Conservation (phyloP, 2,797 vertebrate species). For the Morus bassanus region DNA sequence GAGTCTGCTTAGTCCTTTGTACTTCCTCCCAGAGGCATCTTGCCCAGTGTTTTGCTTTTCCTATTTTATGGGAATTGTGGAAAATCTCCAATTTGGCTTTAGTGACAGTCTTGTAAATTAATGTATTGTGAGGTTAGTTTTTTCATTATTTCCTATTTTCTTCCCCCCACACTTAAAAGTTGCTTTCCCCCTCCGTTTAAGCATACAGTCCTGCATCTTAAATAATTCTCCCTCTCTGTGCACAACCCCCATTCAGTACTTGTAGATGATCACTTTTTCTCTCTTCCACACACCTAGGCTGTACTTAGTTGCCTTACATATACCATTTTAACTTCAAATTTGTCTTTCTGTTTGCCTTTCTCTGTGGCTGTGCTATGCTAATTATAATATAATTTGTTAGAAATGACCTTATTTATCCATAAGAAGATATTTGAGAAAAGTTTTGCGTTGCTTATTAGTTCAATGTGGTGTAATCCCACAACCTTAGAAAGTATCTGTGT, state of each 20-base stretch:
- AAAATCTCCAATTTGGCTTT: neutral
- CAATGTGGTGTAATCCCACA: neutral
- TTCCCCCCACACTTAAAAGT: neutral
- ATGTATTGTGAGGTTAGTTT: neutral
- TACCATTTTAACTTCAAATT: neutral
- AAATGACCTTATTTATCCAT: neutral
- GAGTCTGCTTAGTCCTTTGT: neutral
- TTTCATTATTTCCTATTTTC: neutral
- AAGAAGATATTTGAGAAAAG: neutral
- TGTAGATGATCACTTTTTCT: neutral
- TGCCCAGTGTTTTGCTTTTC: neutral
- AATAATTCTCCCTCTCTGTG: neutral
- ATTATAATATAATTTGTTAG: neutral
- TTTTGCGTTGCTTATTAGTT: neutral
- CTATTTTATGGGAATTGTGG: neutral
- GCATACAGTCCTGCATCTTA: neutral
- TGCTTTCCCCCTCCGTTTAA: neutral
- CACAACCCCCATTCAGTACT: neutral
- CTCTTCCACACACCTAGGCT: neutral
- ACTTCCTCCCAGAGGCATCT: neutral
- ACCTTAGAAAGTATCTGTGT: neutral
- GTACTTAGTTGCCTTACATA: neutral
- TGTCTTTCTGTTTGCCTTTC: neutral
- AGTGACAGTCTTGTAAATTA: neutral
- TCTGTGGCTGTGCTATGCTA: neutral